Evolutionary conservation across 2,888 invertebrate species (phyloP).

Genomic region (Monoplex corrugatus): DNA sequence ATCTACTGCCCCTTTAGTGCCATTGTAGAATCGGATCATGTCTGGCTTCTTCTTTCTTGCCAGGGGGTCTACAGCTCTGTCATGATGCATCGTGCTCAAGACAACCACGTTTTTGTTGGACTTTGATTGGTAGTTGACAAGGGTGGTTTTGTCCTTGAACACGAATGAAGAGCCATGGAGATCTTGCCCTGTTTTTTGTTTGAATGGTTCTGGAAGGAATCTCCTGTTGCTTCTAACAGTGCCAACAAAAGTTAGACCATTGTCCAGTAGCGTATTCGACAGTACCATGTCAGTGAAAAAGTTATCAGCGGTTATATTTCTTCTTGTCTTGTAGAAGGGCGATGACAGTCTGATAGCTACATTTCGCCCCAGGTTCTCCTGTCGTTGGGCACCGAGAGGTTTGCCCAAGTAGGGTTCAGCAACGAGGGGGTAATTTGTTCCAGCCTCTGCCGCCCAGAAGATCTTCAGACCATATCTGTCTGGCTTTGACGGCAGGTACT

Average conservation of each 20-base stretch:
- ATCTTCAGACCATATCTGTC: constrained; percentile 37
- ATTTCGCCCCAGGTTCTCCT: constrained; percentile 31
- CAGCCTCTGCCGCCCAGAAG: constrained; percentile 34
- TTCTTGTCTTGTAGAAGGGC: constrained; percentile 26
- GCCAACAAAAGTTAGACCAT: constrained; percentile 38
- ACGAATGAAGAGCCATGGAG: constrained; percentile 2
- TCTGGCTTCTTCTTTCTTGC: constrained; percentile 3
- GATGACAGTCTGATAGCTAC: not conserved
- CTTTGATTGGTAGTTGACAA: constrained; percentile 27
- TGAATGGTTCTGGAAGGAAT: constrained; percentile 23
- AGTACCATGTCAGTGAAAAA: constrained; percentile 38
- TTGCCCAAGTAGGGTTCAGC: constrained; percentile 35
- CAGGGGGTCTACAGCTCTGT: not conserved
- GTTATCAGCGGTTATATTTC: constrained; percentile 40
- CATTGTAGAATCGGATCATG: not conserved
- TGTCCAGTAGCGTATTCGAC: not conserved
- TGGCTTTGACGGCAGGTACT: constrained; percentile 40
- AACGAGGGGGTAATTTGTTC: constrained; percentile 34
- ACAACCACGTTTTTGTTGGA: not conserved
- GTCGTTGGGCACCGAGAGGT: not conserved
- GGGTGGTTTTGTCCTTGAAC: not conserved
- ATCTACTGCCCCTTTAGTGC: constrained; percentile 14
- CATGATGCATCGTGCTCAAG: not conserved
- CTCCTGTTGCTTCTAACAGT: constrained; percentile 23
- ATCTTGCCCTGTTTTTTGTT: not conserved